phyloP scores from a whole-genome alignment of 2,888 invertebrate genomes.

The Notodonta ziczac region DNA sequence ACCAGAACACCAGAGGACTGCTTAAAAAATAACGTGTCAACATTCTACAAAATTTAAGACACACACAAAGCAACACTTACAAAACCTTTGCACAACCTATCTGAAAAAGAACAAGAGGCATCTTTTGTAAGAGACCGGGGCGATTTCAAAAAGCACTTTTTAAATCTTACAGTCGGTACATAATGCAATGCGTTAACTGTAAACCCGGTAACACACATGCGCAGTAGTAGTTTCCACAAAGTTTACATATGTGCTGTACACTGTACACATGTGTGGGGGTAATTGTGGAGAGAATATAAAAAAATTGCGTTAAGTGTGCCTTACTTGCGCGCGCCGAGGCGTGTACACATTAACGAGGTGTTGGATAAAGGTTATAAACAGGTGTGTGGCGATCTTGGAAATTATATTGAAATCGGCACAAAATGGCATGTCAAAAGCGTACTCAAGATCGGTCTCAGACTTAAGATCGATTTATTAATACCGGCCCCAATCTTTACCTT shows the following conservation, averaged over 20 bases:
- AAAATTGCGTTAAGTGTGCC: slow-evolving; percentile 80
- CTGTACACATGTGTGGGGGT: slow-evolving; percentile 52
- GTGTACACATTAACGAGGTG: slow-evolving; percentile 54
- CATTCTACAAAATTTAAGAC: not conserved
- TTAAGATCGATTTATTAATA: no score
- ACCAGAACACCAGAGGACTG: no score
- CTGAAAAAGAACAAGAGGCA: slow-evolving; percentile 1
- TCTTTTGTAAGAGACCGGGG: slow-evolving; percentile 17
- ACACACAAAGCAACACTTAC: not conserved
- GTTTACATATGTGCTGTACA: slow-evolving; percentile 23
- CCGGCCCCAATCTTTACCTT: no score
- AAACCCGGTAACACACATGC: slow-evolving; percentile 46
- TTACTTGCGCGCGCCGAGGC: slow-evolving; percentile 74
- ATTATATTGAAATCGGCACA: no score
- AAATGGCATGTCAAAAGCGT: no score
- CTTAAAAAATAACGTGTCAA: no score
- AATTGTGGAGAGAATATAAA: slow-evolving; percentile 80
- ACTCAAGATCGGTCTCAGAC: no score
- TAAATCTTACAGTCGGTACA: slow-evolving; percentile 15
- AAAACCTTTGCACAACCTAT: slow-evolving; percentile 2
- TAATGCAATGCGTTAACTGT: slow-evolving; percentile 41
- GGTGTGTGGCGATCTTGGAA: no score
- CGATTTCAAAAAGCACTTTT: slow-evolving; percentile 31
- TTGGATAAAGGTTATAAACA: not conserved
- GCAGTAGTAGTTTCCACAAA: slow-evolving; percentile 29